A percentile compares a stretch with the other conserved stretches of the same genome.
phyloP scores from a whole-genome alignment of 1,140 invertebrate genomes.

The Dinoponera quadriceps region DNA sequence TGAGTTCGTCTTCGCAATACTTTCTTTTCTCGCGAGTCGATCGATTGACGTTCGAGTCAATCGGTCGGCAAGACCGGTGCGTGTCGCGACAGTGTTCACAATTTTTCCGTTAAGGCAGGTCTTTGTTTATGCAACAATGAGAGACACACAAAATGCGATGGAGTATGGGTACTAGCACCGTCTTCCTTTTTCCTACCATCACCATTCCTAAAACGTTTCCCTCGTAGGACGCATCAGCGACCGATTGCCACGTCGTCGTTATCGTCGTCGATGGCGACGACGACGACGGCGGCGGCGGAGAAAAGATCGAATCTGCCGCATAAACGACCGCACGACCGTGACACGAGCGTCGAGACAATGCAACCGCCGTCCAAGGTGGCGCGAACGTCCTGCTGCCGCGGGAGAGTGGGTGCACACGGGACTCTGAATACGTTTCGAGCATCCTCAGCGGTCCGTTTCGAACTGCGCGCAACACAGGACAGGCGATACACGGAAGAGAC shows the following conservation, averaged over 20 bases:
- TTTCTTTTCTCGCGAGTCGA: constrained; percentile 20
- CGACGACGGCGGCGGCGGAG: constrained; percentile 49
- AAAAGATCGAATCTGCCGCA: constrained; percentile 58
- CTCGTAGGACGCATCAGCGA: constrained; percentile 68
- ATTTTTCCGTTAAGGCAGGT: constrained; percentile 25
- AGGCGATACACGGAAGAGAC: constrained; percentile 22
- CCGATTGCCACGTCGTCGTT: constrained; percentile 50
- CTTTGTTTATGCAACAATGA: constrained; percentile 34
- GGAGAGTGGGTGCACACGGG: constrained; percentile 44
- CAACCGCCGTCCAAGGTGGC: constrained; percentile 63
- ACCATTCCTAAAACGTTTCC: constrained; percentile 73
- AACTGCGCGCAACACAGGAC: constrained; percentile 46
- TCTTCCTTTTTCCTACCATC: constrained; percentile 72
- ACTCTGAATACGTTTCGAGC: constrained; percentile 45
- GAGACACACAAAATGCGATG: constrained; percentile 48
- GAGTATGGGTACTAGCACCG: constrained; percentile 67
- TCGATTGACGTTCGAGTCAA: not conserved
- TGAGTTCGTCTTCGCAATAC: constrained; percentile 1
- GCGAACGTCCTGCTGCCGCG: constrained; percentile 45
- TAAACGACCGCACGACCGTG: constrained; percentile 61
- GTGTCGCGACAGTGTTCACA: constrained; percentile 15
- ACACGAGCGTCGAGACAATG: constrained; percentile 54
- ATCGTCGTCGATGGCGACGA: constrained; percentile 3
- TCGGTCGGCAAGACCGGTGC: not conserved
- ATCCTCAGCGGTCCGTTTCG: constrained; percentile 40